Evolutionary conservation across 2,888 invertebrate genomes (phyloP).

Genomic region (Entomobrya multifasciata): DNA sequence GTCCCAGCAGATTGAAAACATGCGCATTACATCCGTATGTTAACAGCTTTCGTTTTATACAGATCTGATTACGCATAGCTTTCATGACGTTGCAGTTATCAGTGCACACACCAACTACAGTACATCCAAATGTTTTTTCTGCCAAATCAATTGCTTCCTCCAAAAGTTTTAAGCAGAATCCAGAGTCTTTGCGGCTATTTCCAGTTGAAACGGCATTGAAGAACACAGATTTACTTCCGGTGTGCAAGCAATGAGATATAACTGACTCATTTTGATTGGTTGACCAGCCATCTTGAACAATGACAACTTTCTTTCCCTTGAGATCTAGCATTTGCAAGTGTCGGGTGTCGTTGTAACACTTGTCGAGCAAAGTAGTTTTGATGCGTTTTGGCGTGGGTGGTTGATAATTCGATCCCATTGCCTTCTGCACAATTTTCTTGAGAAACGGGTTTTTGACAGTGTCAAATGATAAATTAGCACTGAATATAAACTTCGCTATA

Average conservation of each 20-base stretch:
- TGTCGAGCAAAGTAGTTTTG: constrained; percentile 24
- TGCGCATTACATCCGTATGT: constrained; percentile 64
- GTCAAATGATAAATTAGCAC: no score
- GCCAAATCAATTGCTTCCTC: neutral
- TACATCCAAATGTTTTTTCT: neutral
- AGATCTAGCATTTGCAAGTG: neutral
- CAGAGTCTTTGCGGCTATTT: constrained; percentile 31
- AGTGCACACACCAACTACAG: constrained; percentile 41
- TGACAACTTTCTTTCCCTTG: constrained; percentile 35
- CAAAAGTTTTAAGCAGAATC: constrained; percentile 30
- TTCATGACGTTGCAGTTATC: constrained; percentile 62
- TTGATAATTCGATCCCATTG: constrained; percentile 39
- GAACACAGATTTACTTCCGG: constrained; percentile 31
- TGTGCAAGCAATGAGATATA: constrained; percentile 47
- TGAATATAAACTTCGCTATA: no score
- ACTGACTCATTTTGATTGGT: constrained; percentile 62
- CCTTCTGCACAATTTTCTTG: no score
- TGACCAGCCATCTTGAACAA: constrained; percentile 71
- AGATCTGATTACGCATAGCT: neutral
- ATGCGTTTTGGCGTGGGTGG: constrained; percentile 43
- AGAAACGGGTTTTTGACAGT: no score
- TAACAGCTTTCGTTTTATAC: neutral
- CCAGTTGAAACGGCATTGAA: constrained; percentile 33
- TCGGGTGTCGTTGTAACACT: constrained; percentile 30
- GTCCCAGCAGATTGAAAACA: constrained; percentile 54